phyloP scores from a whole-genome alignment of 2,797 vertebrate species.

The Poecilia velifera region DNA sequence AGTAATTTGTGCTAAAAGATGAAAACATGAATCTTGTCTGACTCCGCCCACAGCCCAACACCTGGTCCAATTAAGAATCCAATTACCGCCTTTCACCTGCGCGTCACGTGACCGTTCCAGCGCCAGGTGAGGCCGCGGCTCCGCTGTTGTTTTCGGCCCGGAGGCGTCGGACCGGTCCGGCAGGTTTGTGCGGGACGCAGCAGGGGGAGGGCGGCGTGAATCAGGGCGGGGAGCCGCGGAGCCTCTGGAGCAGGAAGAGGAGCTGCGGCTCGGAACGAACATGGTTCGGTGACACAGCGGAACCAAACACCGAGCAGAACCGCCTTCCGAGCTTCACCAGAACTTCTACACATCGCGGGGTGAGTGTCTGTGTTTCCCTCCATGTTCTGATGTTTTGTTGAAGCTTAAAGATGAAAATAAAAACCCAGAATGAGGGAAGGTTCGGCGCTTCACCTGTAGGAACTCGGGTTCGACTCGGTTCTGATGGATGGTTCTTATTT shows the following conservation, averaged over 20 bases:
- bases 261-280: conserved; percentile 18
- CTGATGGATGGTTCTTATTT: background rate
- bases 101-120: conserved; percentile 34
- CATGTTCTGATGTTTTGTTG: background rate
- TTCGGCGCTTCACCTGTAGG: background rate
- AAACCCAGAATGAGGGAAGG: background rate
- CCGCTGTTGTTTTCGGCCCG: background rate
- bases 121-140: background rate
- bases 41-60: background rate
- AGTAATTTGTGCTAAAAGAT: too few species aligned
- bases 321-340: background rate
- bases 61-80: conserved; percentile 34
- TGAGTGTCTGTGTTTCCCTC: conserved; percentile 22
- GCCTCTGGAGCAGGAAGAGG: conserved; percentile 56
- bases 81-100: conserved; percentile 46
- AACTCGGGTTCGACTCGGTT: background rate
- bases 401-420: background rate
- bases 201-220: conserved; percentile 38
- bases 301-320: conserved; percentile 19
- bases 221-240: conserved; percentile 44
- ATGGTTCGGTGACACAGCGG: conserved; percentile 57
- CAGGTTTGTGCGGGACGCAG: too few species aligned
- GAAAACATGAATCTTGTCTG: background rate
- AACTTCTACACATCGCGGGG: background rate
- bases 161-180: conserved; percentile 11